These are phyloP conservation scores for Temnothorax unifasciatus DNA, from an alignment of 2,888 invertebrate genomes.

Conservation along the genomic window DNA sequence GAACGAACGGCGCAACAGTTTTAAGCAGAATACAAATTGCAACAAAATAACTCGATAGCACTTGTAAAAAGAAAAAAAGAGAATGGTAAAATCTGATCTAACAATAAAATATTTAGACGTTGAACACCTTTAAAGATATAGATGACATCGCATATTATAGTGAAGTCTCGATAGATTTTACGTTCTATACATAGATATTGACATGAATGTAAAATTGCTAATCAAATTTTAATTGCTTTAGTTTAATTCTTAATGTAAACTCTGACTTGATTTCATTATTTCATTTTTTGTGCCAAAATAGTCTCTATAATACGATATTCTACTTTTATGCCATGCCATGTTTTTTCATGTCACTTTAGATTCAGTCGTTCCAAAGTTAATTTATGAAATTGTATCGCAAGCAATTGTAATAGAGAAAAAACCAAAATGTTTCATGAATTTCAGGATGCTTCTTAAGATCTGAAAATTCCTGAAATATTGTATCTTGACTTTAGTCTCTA, in stretches of 20 bases:
- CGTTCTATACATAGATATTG: background rate
- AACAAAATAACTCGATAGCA: background rate
- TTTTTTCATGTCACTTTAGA: background rate
- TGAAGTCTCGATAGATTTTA: background rate
- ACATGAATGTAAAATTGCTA: background rate
- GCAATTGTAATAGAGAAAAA: background rate
- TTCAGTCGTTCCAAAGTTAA: background rate
- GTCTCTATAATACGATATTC: background rate
- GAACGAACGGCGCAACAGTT: background rate
- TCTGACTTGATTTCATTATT: background rate
- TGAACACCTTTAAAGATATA: background rate
- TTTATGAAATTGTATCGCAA: background rate
- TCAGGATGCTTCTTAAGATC: background rate
- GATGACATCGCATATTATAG: background rate
- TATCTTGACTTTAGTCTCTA: background rate
- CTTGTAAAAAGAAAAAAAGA: background rate
- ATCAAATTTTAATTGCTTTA: background rate
- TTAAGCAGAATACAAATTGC: conserved; percentile 2
- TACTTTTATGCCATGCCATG: background rate
- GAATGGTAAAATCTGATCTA: background rate
- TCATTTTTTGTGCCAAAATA: background rate
- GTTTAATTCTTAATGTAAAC: background rate
- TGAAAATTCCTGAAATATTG: background rate
- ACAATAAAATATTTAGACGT: background rate
- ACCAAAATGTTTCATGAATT: background rate